Conservation (phyloP, 1,140 invertebrate species). For the Periplaneta americana region DNA sequence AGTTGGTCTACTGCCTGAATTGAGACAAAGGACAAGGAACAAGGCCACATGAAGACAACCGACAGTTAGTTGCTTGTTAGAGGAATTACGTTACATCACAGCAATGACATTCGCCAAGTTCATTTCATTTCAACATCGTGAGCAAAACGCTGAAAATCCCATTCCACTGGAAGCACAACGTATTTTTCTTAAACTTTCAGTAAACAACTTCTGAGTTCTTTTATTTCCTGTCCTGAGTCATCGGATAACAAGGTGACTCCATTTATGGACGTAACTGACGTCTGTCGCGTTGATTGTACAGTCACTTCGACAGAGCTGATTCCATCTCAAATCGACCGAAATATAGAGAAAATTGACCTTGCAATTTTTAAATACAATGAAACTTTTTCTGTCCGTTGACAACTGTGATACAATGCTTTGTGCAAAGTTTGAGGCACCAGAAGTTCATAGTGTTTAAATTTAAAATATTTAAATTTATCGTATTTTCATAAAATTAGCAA, state of each 20-base stretch:
- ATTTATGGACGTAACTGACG: background rate
- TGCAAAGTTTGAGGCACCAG: too few relatives aligned
- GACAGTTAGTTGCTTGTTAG: background rate
- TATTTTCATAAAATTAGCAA: too few relatives aligned
- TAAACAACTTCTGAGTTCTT: background rate
- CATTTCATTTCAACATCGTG: background rate
- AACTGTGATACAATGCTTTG: too few relatives aligned
- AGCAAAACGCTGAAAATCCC: background rate
- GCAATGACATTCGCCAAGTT: background rate
- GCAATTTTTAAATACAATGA: too few relatives aligned
- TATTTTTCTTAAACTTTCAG: background rate
- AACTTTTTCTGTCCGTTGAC: too few relatives aligned
- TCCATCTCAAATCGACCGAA: too few relatives aligned
- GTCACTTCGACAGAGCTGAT: too few relatives aligned
- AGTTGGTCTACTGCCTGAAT: background rate
- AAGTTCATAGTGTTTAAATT: too few relatives aligned
- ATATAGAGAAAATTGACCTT: too few relatives aligned
- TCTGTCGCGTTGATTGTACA: too few relatives aligned
- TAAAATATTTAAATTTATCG: too few relatives aligned
- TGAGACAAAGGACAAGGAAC: background rate
- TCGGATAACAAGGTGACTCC: background rate
- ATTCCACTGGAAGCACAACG: background rate
- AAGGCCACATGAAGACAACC: background rate
- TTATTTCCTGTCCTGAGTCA: background rate
- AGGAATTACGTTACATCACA: background rate